Evolutionary conservation across 2,888 invertebrate species (phyloP), one percentile per base, ranked within the genome.

Genomic region (Ichneumoninae sp.): DNA sequence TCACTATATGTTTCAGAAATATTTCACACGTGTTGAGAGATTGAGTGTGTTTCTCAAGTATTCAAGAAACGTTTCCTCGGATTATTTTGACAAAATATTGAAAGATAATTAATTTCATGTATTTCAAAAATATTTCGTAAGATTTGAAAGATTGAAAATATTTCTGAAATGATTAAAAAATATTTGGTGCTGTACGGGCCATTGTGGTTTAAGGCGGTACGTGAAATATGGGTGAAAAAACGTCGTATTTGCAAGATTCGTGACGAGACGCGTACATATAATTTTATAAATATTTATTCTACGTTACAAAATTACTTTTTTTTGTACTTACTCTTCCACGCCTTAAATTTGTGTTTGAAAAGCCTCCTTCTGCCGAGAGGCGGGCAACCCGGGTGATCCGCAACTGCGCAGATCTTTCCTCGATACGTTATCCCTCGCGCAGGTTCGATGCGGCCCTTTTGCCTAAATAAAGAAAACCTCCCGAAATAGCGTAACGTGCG

Each of bases 401-500:
- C 77, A 78, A 54, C n/a, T 81, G 74, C 74, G 78, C 68, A 57
- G 26, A 78, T 52, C 10, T 82, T 13, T 13, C 52, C 26, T 10
- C 16, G 30, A 69, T 70, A 50, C 3, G 54, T 68, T 72, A 52
- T 69, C 30, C 1, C 36, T 19, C 54, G 62, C 40, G n/a, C 19
- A 60, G 33, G 75, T 52, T 50, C 60, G 33, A 75, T 13, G 6
- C 26, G 47, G 10, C 3, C 19, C 13, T 26, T 26, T 50, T 8
- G 47, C 19, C 30, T 50, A 4, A 8, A 36, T 52, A 19, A 54
- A 30, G 22, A 71, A 71, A 71, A 71, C 8, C 1, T 5, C 54
- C 22, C 19, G 8, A 33, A 57, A 36, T 60, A 44, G 19, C 13
- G 5, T 13, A 13, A 16, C 26, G n/a, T 3, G 8, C 8, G 40